These are phyloP conservation scores for Eupithecia abbreviata DNA, from an alignment of 2,888 invertebrate genomes.

Conservation along the genomic window DNA sequence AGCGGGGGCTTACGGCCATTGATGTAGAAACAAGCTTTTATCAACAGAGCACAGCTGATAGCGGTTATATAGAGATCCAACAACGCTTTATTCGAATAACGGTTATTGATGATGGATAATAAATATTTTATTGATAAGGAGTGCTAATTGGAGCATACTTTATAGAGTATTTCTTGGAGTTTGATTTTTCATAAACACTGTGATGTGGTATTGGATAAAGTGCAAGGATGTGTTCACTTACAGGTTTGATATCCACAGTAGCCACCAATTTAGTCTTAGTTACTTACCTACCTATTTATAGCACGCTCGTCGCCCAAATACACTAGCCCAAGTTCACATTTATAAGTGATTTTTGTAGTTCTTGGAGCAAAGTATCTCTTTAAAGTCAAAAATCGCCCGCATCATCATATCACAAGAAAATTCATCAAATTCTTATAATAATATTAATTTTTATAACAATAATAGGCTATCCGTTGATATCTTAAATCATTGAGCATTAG, in stretches of 20 bases:
- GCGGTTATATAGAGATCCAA: neutral
- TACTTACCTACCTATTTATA: too few species aligned
- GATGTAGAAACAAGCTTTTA: constrained; percentile 42
- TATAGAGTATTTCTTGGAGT: neutral
- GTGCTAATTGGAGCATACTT: neutral
- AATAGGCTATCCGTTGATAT: neutral
- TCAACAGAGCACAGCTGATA: constrained; percentile 41
- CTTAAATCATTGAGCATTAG: neutral
- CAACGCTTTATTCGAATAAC: neutral
- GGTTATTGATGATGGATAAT: neutral
- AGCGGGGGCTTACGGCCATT: constrained; percentile 14
- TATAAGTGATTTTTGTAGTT: too few species aligned
- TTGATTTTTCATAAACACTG: neutral
- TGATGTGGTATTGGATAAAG: too few species aligned
- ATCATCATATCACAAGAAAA: too few species aligned
- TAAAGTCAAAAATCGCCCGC: too few species aligned
- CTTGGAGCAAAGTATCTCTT: too few species aligned
- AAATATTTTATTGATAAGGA: neutral
- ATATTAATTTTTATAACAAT: neutral
- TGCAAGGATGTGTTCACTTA: too few species aligned
- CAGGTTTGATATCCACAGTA: too few species aligned
- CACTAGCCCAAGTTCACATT: too few species aligned
- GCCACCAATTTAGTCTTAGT: too few species aligned
- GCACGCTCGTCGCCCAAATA: too few species aligned
- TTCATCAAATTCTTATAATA: too few species aligned